Evolutionary conservation across 2,888 invertebrate genomes (phyloP).

Genomic region (Stenolophus ochropezus): DNA sequence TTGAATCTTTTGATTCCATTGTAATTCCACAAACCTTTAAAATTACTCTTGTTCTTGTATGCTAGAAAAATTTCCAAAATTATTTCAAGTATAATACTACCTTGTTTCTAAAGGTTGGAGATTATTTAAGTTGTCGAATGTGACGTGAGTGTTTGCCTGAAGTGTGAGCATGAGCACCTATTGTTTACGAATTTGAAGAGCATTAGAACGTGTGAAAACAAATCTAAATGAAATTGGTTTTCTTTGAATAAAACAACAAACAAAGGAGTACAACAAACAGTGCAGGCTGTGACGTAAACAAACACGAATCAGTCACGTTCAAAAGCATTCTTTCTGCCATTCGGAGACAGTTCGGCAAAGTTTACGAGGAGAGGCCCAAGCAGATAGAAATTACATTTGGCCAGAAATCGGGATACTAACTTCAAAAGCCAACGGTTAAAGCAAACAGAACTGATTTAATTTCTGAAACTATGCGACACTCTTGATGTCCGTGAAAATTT

Average conservation of each 20-base stretch:
- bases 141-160: neutral
- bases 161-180: neutral
- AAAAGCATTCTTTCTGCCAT: constrained; percentile 32
- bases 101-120: too few relatives aligned
- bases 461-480: constrained; percentile 31
- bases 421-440: constrained; percentile 28
- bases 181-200: neutral
- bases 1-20: too few relatives aligned
- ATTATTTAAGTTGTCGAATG: too few relatives aligned
- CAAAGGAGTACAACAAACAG: constrained; percentile 10
- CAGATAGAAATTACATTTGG: constrained; percentile 28
- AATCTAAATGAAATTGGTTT: constrained; percentile 22
- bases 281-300: constrained; percentile 23
- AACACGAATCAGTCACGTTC: constrained; percentile 35
- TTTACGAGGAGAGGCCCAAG: neutral
- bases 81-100: too few relatives aligned
- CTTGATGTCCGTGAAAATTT: constrained; percentile 21
- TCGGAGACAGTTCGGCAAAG: constrained; percentile 18
- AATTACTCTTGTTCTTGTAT: too few relatives aligned
- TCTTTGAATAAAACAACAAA: constrained; percentile 33
- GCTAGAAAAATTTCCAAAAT: too few relatives aligned
- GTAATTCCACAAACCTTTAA: too few relatives aligned
- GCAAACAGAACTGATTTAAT: constrained; percentile 35
- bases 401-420: constrained; percentile 22
- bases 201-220: constrained; percentile 6